Evolutionary conservation across 2,888 invertebrate genomes (phyloP).

Genomic region (Spodoptera exigua): DNA sequence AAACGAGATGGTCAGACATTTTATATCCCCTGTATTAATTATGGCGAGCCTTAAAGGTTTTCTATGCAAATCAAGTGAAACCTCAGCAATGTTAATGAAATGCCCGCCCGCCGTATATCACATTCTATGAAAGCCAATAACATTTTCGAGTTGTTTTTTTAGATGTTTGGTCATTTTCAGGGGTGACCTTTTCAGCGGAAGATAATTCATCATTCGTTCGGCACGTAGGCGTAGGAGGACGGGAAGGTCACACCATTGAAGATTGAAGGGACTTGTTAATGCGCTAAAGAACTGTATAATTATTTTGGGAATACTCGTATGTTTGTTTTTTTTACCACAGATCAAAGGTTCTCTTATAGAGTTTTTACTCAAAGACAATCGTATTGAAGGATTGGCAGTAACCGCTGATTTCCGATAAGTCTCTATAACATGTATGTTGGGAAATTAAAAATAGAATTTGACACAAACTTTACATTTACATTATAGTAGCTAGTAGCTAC

Average conservation of each 20-base stretch:
- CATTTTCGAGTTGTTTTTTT: conserved; percentile 21
- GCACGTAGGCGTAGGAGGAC: neutral
- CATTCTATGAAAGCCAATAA: conserved; percentile 29
- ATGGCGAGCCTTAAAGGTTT: conserved; percentile 58
- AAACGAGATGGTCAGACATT: conserved; percentile 10
- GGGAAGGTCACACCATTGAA: conserved; percentile 4
- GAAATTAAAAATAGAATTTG: too few species aligned
- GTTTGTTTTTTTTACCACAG: too few species aligned
- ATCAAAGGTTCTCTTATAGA: too few species aligned
- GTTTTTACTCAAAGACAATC: too few species aligned
- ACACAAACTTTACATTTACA: too few species aligned
- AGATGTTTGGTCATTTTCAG: conserved; percentile 19
- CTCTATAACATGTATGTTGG: too few species aligned
- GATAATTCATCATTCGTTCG: conserved; percentile 1
- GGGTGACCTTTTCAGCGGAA: conserved; percentile 7
- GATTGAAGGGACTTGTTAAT: conserved; percentile 1
- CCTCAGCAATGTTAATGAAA: conserved; percentile 61
- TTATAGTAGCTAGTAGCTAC: too few species aligned
- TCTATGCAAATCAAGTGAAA: conserved; percentile 76
- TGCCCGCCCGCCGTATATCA: conserved; percentile 33
- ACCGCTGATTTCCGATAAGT: too few species aligned
- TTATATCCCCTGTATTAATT: conserved; percentile 51
- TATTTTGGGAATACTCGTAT: too few species aligned
- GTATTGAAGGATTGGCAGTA: too few species aligned
- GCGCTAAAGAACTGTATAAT: too few species aligned